Percentiles rank a stretch among this genome's conserved stretches.
phyloP scores from a whole-genome alignment of 1,140 invertebrate species.

The Dolichoris vasculosae region DNA sequence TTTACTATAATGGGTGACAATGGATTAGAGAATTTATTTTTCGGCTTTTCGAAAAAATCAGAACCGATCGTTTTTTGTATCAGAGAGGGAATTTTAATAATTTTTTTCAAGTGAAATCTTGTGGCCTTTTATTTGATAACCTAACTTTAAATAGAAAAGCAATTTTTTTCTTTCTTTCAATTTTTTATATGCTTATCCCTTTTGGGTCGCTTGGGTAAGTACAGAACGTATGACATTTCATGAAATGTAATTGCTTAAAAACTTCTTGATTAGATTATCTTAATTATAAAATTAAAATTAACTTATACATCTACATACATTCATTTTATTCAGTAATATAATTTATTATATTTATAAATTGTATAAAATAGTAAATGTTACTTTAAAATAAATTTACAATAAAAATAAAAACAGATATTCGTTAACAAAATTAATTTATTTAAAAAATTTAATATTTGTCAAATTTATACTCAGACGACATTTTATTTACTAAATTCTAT shows the following conservation, averaged over 20 bases:
- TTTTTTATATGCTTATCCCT: conserved; percentile 4
- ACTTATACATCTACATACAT: no score
- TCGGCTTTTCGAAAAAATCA: neutral
- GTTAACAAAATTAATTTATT: no score
- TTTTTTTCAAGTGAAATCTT: neutral
- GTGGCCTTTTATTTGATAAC: conserved; percentile 8
- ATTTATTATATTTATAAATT: no score
- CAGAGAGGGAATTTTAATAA: neutral
- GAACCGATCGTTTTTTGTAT: neutral
- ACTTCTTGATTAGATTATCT: no score
- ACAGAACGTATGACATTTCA: neutral
- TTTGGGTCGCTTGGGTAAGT: neutral
- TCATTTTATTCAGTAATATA: no score
- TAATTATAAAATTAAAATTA: no score
- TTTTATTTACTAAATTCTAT: no score
- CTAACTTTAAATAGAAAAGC: neutral
- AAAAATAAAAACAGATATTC: no score
- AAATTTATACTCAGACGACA: no score
- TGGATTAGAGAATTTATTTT: neutral
- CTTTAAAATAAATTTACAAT: no score
- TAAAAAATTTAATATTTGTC: no score
- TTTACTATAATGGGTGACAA: neutral
- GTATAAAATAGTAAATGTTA: no score
- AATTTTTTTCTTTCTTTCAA: neutral
- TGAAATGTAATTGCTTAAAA: neutral